Evolutionary conservation across 2,113 vertebrate species (phyloP).

Genomic region (Morone saxatilis): DNA sequence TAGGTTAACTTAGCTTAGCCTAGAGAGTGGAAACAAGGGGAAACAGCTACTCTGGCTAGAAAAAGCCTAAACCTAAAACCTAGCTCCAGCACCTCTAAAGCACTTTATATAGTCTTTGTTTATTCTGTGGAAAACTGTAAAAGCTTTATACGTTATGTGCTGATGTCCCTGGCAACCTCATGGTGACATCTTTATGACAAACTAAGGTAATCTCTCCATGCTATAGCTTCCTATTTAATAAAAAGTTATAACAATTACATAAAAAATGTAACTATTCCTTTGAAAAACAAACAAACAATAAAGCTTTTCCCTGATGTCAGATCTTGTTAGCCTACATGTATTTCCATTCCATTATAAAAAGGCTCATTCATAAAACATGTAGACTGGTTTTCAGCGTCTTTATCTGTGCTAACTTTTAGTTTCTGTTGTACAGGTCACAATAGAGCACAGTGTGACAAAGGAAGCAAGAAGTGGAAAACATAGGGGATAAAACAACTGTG

Average conservation of each 20-base stretch:
- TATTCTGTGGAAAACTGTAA: background rate
- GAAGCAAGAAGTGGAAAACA: background rate
- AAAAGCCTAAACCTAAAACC: too few relatives aligned
- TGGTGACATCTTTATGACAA: background rate
- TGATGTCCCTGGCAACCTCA: background rate
- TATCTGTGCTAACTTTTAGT: background rate
- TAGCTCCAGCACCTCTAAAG: background rate
- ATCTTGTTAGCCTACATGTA: background rate
- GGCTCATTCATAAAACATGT: background rate
- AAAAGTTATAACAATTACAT: too few relatives aligned
- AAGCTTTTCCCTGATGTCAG: background rate
- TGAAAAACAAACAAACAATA: background rate
- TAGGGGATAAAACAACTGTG: constrained; percentile 7
- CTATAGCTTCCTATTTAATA: background rate
- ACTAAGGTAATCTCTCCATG: background rate
- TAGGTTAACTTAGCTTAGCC: background rate
- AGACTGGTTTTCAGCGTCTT: background rate
- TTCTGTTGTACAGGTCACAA: background rate
- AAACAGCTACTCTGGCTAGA: too few relatives aligned
- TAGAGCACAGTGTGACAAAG: background rate
- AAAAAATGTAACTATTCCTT: background rate
- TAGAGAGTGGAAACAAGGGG: too few relatives aligned
- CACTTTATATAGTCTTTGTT: background rate
- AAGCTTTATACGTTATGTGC: background rate
- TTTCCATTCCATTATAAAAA: background rate